Percentiles rank a stretch among this genome's conserved stretches.
These are phyloP conservation scores for Poeciliopsis prolifica DNA, from an alignment of 2,113 vertebrate genomes.

Conservation along the genomic window DNA sequence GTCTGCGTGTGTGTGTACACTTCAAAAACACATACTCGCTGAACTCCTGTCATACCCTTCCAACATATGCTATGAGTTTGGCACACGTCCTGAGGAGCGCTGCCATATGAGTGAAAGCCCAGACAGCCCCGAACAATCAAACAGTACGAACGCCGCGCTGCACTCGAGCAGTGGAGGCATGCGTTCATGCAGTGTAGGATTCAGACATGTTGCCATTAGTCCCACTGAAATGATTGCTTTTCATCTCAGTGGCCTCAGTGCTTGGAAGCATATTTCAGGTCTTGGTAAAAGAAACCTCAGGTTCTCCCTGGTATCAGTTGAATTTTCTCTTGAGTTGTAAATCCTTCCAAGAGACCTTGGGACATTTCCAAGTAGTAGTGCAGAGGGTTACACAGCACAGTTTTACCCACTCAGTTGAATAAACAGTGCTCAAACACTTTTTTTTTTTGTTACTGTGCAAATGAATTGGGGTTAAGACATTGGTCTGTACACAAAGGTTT, in stretches of 20 bases:
- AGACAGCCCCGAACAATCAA: constrained; percentile 73
- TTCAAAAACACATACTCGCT: constrained; percentile 72
- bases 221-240: constrained; percentile 45
- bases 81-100: constrained; percentile 66
- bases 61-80: constrained; percentile 80
- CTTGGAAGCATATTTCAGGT: constrained; percentile 59
- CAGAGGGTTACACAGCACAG: constrained; percentile 73
- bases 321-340: constrained; percentile 57
- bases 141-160: constrained; percentile 61
- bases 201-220: constrained; percentile 50
- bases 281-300: constrained; percentile 57
- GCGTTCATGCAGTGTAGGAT: constrained; percentile 57
- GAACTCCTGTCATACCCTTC: constrained; percentile 76
- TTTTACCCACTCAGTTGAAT: constrained; percentile 64
- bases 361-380: constrained; percentile 63
- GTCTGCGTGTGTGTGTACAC: constrained; percentile 64
- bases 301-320: constrained; percentile 59
- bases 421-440: constrained; percentile 52
- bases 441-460: constrained; percentile 39
- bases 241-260: constrained; percentile 54
- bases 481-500: constrained; percentile 2
- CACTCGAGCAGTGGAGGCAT: constrained; percentile 58
- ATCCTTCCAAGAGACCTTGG: constrained; percentile 66
- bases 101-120: constrained; percentile 72
- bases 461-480: constrained; percentile 45